Percentiles rank a stretch among this genome's conserved stretches.
These are phyloP conservation scores for Andrena chrysosceles DNA, from an alignment of 2,888 invertebrate species.

Conservation along the genomic window DNA sequence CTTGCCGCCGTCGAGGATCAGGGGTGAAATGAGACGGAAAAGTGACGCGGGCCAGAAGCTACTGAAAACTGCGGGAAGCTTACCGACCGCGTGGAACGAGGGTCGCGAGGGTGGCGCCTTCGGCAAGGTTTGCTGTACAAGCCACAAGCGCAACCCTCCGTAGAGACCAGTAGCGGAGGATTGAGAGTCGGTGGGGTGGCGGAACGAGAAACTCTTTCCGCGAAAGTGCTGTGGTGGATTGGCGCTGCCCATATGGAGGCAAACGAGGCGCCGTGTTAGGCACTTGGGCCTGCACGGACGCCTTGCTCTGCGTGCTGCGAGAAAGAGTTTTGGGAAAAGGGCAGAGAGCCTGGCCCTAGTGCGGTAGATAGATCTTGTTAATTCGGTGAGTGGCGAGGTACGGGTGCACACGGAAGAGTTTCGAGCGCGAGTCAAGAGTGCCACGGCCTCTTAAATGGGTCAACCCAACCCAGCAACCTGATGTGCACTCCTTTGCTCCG, in stretches of 20 bases:
- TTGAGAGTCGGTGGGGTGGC: conserved; percentile 40
- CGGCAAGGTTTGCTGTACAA: conserved; percentile 28
- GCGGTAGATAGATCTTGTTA: conserved; percentile 38
- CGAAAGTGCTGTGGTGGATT: conserved; percentile 53
- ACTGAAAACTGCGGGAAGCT: neutral
- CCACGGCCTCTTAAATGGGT: conserved; percentile 75
- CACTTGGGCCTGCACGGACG: conserved; percentile 77
- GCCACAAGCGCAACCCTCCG: conserved; percentile 34
- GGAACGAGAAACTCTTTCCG: conserved; percentile 48
- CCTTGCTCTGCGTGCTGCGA: conserved; percentile 47
- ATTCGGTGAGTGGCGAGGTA: conserved; percentile 54
- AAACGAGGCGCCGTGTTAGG: conserved; percentile 78
- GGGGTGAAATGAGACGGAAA: neutral
- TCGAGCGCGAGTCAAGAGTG: conserved; percentile 52
- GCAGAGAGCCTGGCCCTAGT: conserved; percentile 24
- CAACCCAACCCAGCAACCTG: conserved; percentile 75
- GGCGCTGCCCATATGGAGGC: conserved; percentile 75
- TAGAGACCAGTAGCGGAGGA: conserved; percentile 30
- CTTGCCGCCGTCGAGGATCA: neutral
- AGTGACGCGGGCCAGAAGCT: neutral
- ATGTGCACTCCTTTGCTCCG: conserved; percentile 59
- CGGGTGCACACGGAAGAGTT: conserved; percentile 5
- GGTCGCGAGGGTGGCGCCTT: conserved; percentile 49
- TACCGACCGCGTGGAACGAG: conserved; percentile 57
- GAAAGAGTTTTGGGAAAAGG: conserved; percentile 9